Evolutionary conservation across 2,113 vertebrate genomes (phyloP).

Genomic region (Oreochromis spilurus): DNA sequence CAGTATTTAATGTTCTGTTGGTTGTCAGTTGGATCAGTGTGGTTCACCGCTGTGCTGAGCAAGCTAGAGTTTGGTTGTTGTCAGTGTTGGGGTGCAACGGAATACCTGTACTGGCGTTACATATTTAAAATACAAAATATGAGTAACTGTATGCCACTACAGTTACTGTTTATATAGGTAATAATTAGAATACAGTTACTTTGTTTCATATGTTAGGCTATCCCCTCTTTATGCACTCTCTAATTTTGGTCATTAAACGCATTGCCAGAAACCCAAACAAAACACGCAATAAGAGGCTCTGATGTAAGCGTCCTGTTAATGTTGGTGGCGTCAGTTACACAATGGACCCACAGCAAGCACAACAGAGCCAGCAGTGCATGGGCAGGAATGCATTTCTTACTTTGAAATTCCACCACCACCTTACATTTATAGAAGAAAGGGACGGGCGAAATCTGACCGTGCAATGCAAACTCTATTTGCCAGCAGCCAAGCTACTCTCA

Average conservation of each 20-base stretch:
- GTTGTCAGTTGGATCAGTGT: background rate
- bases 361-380: background rate
- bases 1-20: background rate
- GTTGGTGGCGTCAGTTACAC: background rate
- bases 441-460: background rate
- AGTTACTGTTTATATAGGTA: background rate
- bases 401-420: background rate
- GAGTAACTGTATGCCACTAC: background rate
- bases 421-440: background rate
- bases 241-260: background rate
- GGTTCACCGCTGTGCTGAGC: background rate
- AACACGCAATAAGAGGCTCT: background rate
- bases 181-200: background rate
- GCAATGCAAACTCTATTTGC: background rate
- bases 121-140: background rate
- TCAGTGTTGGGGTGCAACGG: background rate
- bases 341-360: background rate
- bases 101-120: background rate
- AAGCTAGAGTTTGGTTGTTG: background rate
- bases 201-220: background rate
- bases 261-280: background rate
- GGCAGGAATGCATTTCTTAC: background rate
- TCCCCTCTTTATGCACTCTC: background rate
- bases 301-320: background rate
- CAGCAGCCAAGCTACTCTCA: background rate